Percentiles rank a stretch among this genome's conserved stretches.
Evolutionary conservation across 2,797 vertebrate genomes (phyloP).

Genomic region (Petrocephalus schoutedeni): DNA sequence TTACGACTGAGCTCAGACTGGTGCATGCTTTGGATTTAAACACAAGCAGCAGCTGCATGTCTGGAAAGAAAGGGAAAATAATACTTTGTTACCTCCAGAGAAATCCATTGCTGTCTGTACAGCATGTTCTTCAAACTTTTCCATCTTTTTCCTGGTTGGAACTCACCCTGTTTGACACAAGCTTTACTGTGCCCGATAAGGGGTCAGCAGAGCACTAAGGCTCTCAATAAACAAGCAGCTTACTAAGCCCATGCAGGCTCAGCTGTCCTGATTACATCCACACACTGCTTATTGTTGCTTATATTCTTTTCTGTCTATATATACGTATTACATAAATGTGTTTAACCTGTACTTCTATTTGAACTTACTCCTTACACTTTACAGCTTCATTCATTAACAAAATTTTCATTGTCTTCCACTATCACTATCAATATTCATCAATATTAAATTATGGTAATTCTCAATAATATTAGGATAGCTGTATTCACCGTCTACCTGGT

Average conservation of each 20-base stretch:
- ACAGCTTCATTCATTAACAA: not conserved
- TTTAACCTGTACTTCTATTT: not conserved
- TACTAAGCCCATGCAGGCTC: conserved; percentile 19
- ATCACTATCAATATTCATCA: not conserved
- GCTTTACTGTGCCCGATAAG: conserved; percentile 14
- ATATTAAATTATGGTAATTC: not conserved
- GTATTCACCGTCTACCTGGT: not conserved
- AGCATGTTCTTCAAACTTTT: conserved; percentile 10
- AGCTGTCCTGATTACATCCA: conserved; percentile 12
- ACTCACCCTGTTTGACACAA: conserved; percentile 18
- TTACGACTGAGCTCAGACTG: not conserved
- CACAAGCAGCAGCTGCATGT: not conserved
- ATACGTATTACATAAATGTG: not conserved
- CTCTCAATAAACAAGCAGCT: conserved; percentile 18
- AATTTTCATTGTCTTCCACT: not conserved
- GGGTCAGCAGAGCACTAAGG: conserved; percentile 21
- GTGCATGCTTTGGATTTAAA: conserved; percentile 15
- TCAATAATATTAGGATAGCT: not conserved
- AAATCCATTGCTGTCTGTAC: not conserved
- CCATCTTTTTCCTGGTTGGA: not conserved
- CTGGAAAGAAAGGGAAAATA: conserved; percentile 6
- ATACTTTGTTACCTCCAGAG: conserved; percentile 5
- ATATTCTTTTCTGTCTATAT: not conserved
- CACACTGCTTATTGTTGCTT: not conserved
- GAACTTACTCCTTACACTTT: not conserved